A percentile compares a stretch with the other conserved stretches of the same genome.
These are phyloP conservation scores for Chloromyia formosa DNA, from an alignment of 2,888 invertebrate species.

Conservation along the genomic window DNA sequence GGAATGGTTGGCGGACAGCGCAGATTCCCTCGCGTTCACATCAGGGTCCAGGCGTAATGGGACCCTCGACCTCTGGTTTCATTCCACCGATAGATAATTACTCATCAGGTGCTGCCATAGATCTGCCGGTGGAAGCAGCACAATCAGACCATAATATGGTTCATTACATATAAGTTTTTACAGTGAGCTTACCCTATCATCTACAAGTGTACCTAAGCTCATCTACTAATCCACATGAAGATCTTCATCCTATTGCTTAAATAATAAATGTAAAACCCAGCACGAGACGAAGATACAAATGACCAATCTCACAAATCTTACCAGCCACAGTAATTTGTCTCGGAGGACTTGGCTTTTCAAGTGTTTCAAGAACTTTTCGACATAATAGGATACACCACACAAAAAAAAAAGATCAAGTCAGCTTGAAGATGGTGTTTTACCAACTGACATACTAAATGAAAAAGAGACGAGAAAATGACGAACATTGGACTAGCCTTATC, in stretches of 20 bases:
- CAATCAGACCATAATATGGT: too few relatives aligned
- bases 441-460: neutral
- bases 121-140: too few relatives aligned
- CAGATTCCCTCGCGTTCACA: too few relatives aligned
- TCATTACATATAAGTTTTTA: neutral
- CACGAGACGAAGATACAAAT: constrained; percentile 39
- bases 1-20: too few relatives aligned
- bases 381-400: constrained; percentile 16
- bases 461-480: neutral
- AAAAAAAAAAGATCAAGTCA: constrained; percentile 13
- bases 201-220: too few relatives aligned
- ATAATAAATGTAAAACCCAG: constrained; percentile 31
- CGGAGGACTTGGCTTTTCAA: neutral
- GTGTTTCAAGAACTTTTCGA: constrained; percentile 42
- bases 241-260: constrained; percentile 24
- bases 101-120: too few relatives aligned
- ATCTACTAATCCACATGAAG: neutral
- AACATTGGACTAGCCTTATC: too few relatives aligned
- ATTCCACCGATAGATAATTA: too few relatives aligned
- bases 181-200: neutral
- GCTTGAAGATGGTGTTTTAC: constrained; percentile 28
- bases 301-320: constrained; percentile 38
- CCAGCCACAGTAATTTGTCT: constrained; percentile 24
- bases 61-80: too few relatives aligned
- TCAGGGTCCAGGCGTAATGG: too few relatives aligned